These are phyloP conservation scores for Suncus etruscus DNA, from an alignment of 2,113 vertebrate genomes.

Conservation along the genomic window DNA sequence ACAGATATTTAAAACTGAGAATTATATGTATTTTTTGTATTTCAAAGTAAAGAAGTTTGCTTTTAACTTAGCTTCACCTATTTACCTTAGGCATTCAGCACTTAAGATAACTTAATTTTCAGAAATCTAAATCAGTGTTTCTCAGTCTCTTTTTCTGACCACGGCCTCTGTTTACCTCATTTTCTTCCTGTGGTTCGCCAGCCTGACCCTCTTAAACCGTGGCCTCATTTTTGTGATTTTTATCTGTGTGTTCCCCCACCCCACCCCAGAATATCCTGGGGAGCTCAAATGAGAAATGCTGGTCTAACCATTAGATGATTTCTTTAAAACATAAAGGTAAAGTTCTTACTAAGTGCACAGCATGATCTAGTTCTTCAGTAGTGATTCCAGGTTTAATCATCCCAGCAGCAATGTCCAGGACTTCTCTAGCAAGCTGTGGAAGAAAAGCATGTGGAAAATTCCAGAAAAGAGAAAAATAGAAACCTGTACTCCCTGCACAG, in stretches of 20 bases:
- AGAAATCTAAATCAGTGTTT: too few species aligned
- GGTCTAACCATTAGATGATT: neutral
- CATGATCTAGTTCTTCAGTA: conserved; percentile 98
- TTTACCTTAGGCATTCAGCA: conserved; percentile 24
- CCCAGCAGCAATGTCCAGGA: conserved; percentile 95
- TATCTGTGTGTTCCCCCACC: too few species aligned
- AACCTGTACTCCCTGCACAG: neutral
- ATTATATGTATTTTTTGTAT: neutral
- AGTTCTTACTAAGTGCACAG: conserved; percentile 95
- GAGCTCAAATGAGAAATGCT: too few species aligned
- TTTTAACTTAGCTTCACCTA: conserved; percentile 44
- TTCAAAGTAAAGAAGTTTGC: conserved; percentile 54
- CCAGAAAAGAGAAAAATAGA: conserved; percentile 28
- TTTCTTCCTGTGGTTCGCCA: too few species aligned
- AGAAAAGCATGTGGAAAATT: conserved; percentile 26
- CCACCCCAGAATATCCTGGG: too few species aligned
- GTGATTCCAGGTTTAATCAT: conserved; percentile 97
- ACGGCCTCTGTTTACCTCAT: too few species aligned
- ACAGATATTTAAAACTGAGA: neutral
- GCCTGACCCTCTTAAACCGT: too few species aligned
- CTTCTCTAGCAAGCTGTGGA: conserved; percentile 96
- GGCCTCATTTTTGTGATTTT: too few species aligned
- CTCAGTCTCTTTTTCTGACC: too few species aligned
- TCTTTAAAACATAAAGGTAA: conserved; percentile 36
- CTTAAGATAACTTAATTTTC: conserved; percentile 1